phyloP scores from a whole-genome alignment of 2,888 invertebrate species.

The Mellilla xanthometata region DNA sequence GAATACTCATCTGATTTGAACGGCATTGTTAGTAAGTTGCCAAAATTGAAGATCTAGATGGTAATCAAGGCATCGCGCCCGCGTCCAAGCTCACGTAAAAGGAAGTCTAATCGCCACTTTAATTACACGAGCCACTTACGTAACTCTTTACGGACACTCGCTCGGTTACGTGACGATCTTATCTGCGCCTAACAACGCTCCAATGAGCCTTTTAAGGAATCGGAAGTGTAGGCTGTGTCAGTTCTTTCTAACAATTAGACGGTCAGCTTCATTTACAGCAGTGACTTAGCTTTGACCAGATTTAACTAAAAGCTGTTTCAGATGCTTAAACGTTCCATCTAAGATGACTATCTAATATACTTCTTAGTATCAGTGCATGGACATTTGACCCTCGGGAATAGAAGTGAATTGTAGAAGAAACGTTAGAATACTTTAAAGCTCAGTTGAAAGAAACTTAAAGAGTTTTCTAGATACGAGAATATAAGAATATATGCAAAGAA shows the following conservation, averaged over 20 bases:
- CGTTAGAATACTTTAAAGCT: too few relatives aligned
- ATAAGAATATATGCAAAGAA: too few relatives aligned
- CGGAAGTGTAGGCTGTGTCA: slow-evolving; percentile 31
- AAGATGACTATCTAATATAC: too few relatives aligned
- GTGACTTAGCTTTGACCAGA: slow-evolving; percentile 3
- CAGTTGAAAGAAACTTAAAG: too few relatives aligned
- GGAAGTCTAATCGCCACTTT: slow-evolving; percentile 12
- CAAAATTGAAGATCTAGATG: slow-evolving; percentile 1
- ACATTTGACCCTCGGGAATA: too few relatives aligned
- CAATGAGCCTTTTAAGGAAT: slow-evolving; percentile 31
- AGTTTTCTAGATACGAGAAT: too few relatives aligned
- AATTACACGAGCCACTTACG: slow-evolving; percentile 14
- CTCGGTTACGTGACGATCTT: slow-evolving; percentile 17
- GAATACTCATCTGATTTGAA: too few relatives aligned
- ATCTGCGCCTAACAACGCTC: slow-evolving; percentile 20
- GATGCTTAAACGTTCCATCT: too few relatives aligned
- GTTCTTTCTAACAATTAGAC: slow-evolving; percentile 31
- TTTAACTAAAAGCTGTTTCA: neutral
- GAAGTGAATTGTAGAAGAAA: too few relatives aligned
- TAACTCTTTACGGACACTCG: slow-evolving; percentile 15
- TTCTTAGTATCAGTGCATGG: too few relatives aligned
- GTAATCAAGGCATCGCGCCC: slow-evolving; percentile 1
- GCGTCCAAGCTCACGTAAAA: slow-evolving; percentile 5
- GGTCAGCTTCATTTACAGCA: neutral
- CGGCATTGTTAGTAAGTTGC: neutral